Conservation (phyloP, 2,888 invertebrate species). For the Rotaria magnacalcarata region DNA sequence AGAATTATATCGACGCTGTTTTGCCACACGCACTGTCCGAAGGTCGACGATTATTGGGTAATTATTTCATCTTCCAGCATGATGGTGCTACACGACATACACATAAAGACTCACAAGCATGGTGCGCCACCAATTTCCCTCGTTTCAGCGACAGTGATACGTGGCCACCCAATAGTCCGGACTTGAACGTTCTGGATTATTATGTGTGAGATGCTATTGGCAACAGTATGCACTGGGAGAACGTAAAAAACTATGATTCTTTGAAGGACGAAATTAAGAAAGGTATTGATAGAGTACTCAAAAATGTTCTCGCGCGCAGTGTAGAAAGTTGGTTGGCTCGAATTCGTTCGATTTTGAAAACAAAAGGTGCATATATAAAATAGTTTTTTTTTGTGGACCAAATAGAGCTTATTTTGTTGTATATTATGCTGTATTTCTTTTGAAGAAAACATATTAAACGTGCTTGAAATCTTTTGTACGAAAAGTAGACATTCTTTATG, state of each 20-base stretch:
- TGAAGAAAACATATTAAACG: no score
- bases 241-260: constrained; percentile 6
- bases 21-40: constrained; percentile 24
- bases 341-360: no score
- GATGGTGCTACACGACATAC: constrained; percentile 36
- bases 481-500: no score
- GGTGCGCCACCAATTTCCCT: constrained; percentile 35
- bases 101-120: constrained; percentile 3
- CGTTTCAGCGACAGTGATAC: constrained; percentile 1
- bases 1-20: background rate
- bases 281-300: background rate
- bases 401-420: no score
- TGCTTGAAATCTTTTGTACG: no score
- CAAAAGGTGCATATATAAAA: no score
- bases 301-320: no score
- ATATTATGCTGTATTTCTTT: no score
- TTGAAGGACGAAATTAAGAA: constrained; percentile 35
- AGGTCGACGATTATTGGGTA: constrained; percentile 37
- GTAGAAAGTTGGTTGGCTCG: no score
- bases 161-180: constrained; percentile 30
- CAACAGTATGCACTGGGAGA: background rate
- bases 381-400: no score
- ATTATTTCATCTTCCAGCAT: constrained; percentile 35
- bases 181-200: constrained; percentile 26
- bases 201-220: constrained; percentile 34